Evolutionary conservation across 2,113 vertebrate species (phyloP).

Genomic region (Phrynosoma platyrhinos): DNA sequence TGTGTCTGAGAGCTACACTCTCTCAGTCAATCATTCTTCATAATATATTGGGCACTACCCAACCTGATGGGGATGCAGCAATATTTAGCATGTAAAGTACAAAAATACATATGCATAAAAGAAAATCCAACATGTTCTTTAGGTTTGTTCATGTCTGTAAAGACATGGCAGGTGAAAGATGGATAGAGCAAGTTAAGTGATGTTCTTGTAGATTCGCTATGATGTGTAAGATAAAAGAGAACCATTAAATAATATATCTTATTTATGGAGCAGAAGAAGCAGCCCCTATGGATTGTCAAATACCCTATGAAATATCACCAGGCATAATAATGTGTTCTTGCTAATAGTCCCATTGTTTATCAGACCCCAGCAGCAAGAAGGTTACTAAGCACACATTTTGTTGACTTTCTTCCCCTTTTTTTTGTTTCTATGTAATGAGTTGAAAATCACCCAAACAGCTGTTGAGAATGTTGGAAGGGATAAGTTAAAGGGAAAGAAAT

Average conservation of each 20-base stretch:
- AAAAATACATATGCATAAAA: slow-evolving; percentile 69
- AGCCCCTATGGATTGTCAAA: slow-evolving; percentile 77
- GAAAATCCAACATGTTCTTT: slow-evolving; percentile 66
- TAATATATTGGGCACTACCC: slow-evolving; percentile 62
- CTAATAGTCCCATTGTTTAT: slow-evolving; percentile 73
- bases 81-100: slow-evolving; percentile 54
- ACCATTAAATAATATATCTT: slow-evolving; percentile 78
- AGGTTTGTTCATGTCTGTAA: slow-evolving; percentile 66
- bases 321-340: slow-evolving; percentile 69
- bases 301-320: slow-evolving; percentile 69
- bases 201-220: slow-evolving; percentile 73
- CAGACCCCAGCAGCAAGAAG: slow-evolving; percentile 54
- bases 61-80: slow-evolving; percentile 53
- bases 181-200: slow-evolving; percentile 75
- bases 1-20: slow-evolving; percentile 50
- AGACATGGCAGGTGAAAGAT: slow-evolving; percentile 67
- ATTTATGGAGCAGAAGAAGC: slow-evolving; percentile 77
- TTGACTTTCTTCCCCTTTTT: background rate
- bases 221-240: slow-evolving; percentile 78
- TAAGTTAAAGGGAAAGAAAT: background rate
- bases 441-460: background rate
- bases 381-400: slow-evolving; percentile 55
- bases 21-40: slow-evolving; percentile 54
- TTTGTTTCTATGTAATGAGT: slow-evolving; percentile 3
- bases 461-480: background rate